Conservation (phyloP, 2,113 vertebrate species). For the Emberiza fucata region DNA sequence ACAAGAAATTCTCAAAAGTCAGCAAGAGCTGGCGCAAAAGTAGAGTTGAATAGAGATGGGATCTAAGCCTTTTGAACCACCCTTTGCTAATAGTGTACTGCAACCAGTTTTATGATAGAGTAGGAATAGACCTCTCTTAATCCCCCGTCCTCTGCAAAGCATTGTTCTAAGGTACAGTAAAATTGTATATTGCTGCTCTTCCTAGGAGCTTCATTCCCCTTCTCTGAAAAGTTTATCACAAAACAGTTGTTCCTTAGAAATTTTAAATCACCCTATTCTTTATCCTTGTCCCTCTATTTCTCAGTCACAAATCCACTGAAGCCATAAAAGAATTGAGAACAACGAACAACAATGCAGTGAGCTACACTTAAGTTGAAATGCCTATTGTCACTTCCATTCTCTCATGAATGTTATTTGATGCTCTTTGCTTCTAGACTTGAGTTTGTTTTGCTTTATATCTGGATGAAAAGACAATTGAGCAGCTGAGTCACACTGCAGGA, state of each 20-base stretch:
- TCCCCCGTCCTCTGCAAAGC: not conserved
- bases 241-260: not conserved
- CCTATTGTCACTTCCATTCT: not conserved
- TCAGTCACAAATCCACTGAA: not conserved
- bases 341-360: not conserved
- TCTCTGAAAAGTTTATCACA: not conserved
- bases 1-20: not conserved
- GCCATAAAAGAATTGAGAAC: not conserved
- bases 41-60: not conserved
- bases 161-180: not conserved
- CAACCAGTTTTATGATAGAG: not conserved
- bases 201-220: not conserved
- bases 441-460: not conserved
- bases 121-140: not conserved
- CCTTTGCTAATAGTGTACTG: not conserved
- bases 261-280: not conserved
- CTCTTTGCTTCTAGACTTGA: not conserved
- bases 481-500: not conserved
- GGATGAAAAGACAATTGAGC: not conserved
- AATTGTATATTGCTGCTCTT: not conserved
- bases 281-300: not conserved
- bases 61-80: not conserved
- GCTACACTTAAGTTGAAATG: not conserved
- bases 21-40: not conserved
- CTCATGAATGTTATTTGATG: not conserved